Evolutionary conservation across 2,113 vertebrate species (phyloP), one percentile per base, ranked within the genome.

Genomic region (Gavialis gangeticus): DNA sequence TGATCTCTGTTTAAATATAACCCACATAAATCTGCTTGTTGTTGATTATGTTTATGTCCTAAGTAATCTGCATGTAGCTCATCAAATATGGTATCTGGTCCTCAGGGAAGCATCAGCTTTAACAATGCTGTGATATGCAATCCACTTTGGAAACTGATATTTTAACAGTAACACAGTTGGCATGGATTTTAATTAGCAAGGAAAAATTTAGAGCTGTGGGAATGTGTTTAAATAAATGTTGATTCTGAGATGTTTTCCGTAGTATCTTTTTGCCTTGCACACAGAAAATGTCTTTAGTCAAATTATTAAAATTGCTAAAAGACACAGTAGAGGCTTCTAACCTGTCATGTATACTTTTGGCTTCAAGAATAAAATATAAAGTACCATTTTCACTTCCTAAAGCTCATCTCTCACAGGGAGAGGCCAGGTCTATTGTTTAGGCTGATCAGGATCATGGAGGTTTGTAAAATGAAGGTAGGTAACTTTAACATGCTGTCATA

Each of bases 11-110:
- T 37, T 69, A 37, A 69, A 37, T 69, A 34, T 19, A 14, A 69
- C 12, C 67, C 67, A n/a, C 17, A 22, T 30, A 22, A 11, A 12
- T 4, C 25, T 4, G 11, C 28, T 82, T 63, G 55, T 67, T 27
- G 67, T 22, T 59, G 12, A 13, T 62, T 80, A 28, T 6, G 1
- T 77, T 76, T 56, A 6, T 8, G 88, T 78, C 78, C 19, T 9
- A 77, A 63, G 58, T 25, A 73, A 55, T 0, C 0, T 17, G 56
- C 10, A 0, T 0, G 66, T 63, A 56, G n/a, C 66, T 80, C 30
- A 11, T 12, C 3, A 59, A 12, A 64, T 59, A 27, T 1, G 57
- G 66, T 25, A 34, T 18, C 30, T 69, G 67, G 30, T n/a, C 34
- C 67, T 12, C 30, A 69, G 17, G 19, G 67, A 69, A 69, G 67